phyloP scores from a whole-genome alignment of 2,888 invertebrate species.

The Cheilosia scutellata region DNA sequence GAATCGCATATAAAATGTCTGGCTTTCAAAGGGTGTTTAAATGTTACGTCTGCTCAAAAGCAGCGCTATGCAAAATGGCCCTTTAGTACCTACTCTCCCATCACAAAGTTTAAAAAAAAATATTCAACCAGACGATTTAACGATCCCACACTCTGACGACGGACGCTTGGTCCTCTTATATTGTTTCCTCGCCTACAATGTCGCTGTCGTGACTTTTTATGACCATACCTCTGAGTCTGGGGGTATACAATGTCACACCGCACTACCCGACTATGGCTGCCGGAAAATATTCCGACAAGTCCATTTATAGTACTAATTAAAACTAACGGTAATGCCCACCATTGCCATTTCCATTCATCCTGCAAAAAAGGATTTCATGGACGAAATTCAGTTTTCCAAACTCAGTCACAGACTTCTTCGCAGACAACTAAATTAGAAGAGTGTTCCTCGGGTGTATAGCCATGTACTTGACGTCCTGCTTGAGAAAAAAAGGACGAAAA shows the following conservation, averaged over 20 bases:
- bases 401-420: slow-evolving; percentile 18
- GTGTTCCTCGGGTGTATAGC: background rate
- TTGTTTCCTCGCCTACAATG: slow-evolving; percentile 1
- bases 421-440: slow-evolving; percentile 54
- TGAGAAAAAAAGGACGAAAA: slow-evolving; percentile 5
- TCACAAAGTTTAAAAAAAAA: background rate
- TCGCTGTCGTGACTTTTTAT: slow-evolving; percentile 45
- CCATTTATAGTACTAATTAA: slow-evolving; percentile 70
- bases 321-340: slow-evolving; percentile 61
- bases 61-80: too few species aligned
- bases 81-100: too few species aligned
- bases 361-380: slow-evolving; percentile 60
- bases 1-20: too few species aligned
- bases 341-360: slow-evolving; percentile 44
- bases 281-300: slow-evolving; percentile 60
- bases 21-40: too few species aligned
- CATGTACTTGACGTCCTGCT: slow-evolving; percentile 56
- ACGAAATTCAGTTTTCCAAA: slow-evolving; percentile 62
- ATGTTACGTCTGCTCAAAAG: too few species aligned
- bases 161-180: background rate
- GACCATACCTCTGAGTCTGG: slow-evolving; percentile 1
- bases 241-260: slow-evolving; percentile 25
- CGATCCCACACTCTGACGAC: slow-evolving; percentile 18
- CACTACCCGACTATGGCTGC: slow-evolving; percentile 18
- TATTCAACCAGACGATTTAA: slow-evolving; percentile 2